phyloP scores from a whole-genome alignment of 2,113 vertebrate genomes.

The Tiliqua scincoides region DNA sequence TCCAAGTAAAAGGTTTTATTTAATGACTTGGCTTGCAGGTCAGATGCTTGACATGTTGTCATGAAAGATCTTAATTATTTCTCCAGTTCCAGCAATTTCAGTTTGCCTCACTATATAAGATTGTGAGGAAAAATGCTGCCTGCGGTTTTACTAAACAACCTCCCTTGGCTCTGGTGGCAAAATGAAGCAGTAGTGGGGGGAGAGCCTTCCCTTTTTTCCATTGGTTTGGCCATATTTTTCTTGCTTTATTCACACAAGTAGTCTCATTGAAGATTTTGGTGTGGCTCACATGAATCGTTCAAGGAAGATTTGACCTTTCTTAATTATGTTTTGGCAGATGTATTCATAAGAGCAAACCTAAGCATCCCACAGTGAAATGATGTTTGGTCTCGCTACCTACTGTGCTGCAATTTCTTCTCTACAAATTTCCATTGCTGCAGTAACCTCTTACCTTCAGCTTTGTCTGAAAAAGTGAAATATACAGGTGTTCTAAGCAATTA shows the following conservation, averaged over 20 bases:
- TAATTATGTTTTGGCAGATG: neutral
- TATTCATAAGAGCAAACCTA: neutral
- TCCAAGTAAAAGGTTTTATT: neutral
- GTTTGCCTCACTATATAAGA: neutral
- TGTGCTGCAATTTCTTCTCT: neutral
- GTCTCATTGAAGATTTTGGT: neutral
- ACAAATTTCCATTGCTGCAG: neutral
- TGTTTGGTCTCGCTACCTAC: neutral
- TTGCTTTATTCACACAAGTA: neutral
- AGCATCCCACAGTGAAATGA: neutral
- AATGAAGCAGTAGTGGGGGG: conserved; percentile 10
- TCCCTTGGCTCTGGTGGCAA: conserved; percentile 6
- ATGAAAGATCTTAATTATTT: conserved; percentile 20
- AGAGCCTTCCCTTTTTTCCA: neutral
- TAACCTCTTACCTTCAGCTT: neutral
- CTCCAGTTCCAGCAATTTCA: conserved; percentile 22
- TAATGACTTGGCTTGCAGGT: neutral
- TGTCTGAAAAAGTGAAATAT: neutral
- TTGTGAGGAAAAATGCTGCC: conserved; percentile 24
- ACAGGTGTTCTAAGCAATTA: neutral
- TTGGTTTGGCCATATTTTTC: neutral
- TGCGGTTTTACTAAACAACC: conserved; percentile 32
- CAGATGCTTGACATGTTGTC: neutral
- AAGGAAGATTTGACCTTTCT: neutral
- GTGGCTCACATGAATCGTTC: neutral